Base-by-base conservation (phyloP, 2,797 vertebrate species). In the Characodon lateralis region DNA sequence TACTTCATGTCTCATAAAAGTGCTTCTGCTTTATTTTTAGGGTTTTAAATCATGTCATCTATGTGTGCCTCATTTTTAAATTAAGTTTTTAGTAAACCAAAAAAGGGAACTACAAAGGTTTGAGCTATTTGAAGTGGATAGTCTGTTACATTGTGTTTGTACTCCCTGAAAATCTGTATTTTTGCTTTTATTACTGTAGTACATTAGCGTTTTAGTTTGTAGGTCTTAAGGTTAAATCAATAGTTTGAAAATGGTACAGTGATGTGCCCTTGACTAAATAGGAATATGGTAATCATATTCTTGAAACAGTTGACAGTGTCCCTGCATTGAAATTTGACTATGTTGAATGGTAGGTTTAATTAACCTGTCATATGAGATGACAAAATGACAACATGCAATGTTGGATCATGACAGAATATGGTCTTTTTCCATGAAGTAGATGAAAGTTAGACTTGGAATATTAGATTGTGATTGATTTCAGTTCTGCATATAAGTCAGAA, bases 331-430 rank as follows among this genome's bases (percentile, higher is more conserved):
- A 61, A 43, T 41, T 50, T 6, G 59, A n/a, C 43, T 72, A 71
- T 80, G 71, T 43, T 82, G 50, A 78, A 66, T 85, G 35, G 78
- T 87, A 48, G 78, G 53, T 26, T 69, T 84, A 48, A 74, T 58
- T 2, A 28, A 61, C 46, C 14, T 55, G 2, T 73, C 48, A 8
- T 79, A 26, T 41, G 24, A 65, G 78, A n/a, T 85, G 26, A 82
- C 20, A 68, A 71, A 73, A 65, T 63, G 3, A 50, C 61, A 20
- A n/a, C 2, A 18, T 58, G 22, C n/a, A 5, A 43, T 55, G 5
- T 76, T 55, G 55, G 51, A 18, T 78, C 22, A 63, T 6, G 28
- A 61, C 5, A 43, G 48, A 69, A 41, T 46, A 71, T 76, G 26
- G 56, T 71, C 4, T 16, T 41, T 78, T 76, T 61, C 1, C 78